These are phyloP conservation scores for Girardinus metallicus DNA, from an alignment of 2,797 vertebrate genomes.

Conservation along the genomic window DNA sequence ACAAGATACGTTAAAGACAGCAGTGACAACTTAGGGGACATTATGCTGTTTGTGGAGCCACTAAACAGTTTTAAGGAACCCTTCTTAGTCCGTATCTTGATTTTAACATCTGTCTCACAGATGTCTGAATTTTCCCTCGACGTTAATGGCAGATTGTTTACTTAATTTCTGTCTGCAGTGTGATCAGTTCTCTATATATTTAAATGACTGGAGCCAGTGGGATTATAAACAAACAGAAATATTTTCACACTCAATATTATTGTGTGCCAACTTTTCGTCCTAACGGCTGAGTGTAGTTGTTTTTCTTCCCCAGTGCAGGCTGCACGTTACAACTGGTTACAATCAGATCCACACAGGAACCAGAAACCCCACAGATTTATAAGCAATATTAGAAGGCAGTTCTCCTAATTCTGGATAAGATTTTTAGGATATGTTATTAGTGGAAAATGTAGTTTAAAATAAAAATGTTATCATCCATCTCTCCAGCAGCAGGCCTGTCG, in stretches of 20 bases:
- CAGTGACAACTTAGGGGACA: not conserved
- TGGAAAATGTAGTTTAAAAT: not conserved
- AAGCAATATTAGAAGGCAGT: not conserved
- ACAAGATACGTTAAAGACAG: not conserved
- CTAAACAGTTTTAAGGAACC: not conserved
- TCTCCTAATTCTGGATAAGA: not conserved
- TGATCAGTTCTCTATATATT: not conserved
- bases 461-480: not conserved
- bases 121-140: not conserved
- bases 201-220: not conserved
- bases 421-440: not conserved
- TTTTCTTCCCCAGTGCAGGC: not conserved
- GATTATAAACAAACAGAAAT: conserved; percentile 6
- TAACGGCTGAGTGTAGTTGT: not conserved
- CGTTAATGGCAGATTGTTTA: not conserved
- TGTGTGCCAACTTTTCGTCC: conserved; percentile 2
- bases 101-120: not conserved
- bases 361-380: conserved; percentile 2
- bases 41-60: not conserved
- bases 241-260: not conserved
- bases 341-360: not conserved
- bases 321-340: conserved; percentile 1
- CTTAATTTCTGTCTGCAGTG: not conserved
- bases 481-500: not conserved
- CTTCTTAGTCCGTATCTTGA: not conserved